Conservation (phyloP, 1,140 invertebrate genomes). For the Oscheius sp. region DNA sequence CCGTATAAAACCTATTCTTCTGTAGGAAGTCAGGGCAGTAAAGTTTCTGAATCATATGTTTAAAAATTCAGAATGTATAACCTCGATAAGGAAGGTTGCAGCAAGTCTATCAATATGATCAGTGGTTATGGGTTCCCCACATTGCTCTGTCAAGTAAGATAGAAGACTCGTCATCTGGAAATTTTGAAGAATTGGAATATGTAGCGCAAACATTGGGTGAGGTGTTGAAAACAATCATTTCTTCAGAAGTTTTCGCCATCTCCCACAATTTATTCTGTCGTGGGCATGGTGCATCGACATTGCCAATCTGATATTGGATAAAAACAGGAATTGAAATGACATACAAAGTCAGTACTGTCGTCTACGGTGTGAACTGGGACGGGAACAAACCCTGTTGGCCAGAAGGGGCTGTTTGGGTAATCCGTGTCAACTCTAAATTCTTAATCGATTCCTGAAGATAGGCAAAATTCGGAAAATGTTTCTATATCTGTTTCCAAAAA, state of each 20-base stretch:
- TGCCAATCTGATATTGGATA: conserved; percentile 23
- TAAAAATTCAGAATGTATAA: background rate
- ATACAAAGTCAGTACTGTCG: no score
- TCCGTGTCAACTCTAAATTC: conserved; percentile 7
- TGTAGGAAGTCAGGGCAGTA: background rate
- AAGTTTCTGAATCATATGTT: conserved; percentile 10
- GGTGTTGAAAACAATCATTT: conserved; percentile 17
- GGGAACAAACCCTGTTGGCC: background rate
- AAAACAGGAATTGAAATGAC: no score
- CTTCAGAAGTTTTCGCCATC: conserved; percentile 18
- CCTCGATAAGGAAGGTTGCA: conserved; percentile 32
- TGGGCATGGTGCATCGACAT: conserved; percentile 29
- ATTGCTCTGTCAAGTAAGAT: background rate
- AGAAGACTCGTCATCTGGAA: background rate
- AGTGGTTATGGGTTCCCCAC: conserved; percentile 8
- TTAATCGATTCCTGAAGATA: conserved; percentile 12
- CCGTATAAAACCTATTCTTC: conserved; percentile 13
- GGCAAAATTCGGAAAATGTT: background rate
- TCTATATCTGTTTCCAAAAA: no score
- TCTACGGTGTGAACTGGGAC: no score
- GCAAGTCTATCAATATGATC: conserved; percentile 34
- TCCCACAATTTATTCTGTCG: conserved; percentile 29
- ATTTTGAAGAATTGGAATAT: background rate
- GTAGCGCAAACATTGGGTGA: background rate
- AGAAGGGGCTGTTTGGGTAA: background rate